Evolutionary conservation across 1,140 invertebrate species (phyloP), one percentile per base, ranked within the genome.

Genomic region (Caenorhabditis inopinata): DNA sequence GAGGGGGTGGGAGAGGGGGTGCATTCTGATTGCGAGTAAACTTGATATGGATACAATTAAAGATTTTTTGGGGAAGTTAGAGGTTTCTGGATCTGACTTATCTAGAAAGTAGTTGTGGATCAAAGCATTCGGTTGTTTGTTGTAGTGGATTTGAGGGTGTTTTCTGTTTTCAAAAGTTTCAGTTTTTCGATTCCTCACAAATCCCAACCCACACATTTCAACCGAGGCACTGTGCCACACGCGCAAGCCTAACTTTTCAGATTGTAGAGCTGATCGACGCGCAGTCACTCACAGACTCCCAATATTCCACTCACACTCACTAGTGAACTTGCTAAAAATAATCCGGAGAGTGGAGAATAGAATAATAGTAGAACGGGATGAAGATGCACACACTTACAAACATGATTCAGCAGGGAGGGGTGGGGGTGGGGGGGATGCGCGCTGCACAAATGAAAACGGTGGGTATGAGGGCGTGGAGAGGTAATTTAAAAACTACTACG

Each of bases 41-140:
- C 38, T 42, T 7, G 16, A 68, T 18, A 12, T 42, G 25, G n/a
- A 68, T 68, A 68, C 32, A 68, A 68, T 68, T 38, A 68, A 68
- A 68, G 38, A 32, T 1, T 42, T 68, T 68, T 68, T 42, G 32
- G 58, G 58, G 58, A 42, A 68, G 32, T 35, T 68, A n/a, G 58
- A 38, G n/a, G 58, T 68, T 68, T 68, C 58, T 38, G 23, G 32
- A 42, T 21, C 32, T 68, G 21, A 11, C 14, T 18, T 29, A 68
- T 68, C 58, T 68, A 68, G 58, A 68, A 68, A 68, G 27, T 29
- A 68, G 58, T 68, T 32, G 58, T 68, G 58, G 58, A 68, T 68
- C 58, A 32, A 38, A 68, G 58, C 32, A 32, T 68, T 68, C 58
- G 58, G 58, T 68, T 68, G 58, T 68, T 38, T 38, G 58, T 68